Evolutionary conservation across 2,888 invertebrate genomes (phyloP), one percentile per base, ranked within the genome.

Genomic region (Bembecia ichneumoniformis): DNA sequence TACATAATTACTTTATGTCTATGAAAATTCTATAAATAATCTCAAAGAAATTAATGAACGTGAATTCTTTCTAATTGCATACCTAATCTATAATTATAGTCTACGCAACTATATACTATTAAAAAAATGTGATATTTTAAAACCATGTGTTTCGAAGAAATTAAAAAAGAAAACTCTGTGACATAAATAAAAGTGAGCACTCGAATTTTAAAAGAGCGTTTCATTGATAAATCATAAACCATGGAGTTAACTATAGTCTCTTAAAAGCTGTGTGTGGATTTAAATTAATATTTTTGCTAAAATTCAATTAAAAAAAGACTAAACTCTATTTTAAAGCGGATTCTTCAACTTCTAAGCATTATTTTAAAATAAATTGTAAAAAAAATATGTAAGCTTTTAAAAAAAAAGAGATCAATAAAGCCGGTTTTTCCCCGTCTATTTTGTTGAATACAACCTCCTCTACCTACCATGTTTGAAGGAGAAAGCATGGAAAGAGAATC

Each of bases 401-500:
- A 28, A 28, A 28, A 28, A 20, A 28, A 28, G 28, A 13, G 14
- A 5, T 40, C 13, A 13, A n/a, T n/a, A 40, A 40, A 40, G 14
- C 13, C 40, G 40, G 40, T 40, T 40, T 40, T 53, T 55, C 55
- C 50, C 28, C 28, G 28, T 75, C 77, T 81, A 79, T 78, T 74
- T 62, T 72, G 78, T 71, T 69, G 53, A 76, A 86, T 86, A 87
- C 87, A 87, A 87, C 87, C 87, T 87, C 87, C 66, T 86, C 84
- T 80, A 82, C 87, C 87, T 87, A 87, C 87, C 87, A 87, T 81
- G 69, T 84, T 86, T 77, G 86, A 80, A 78, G 87, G 79, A 82
- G 86, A 81, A 68, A 86, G 86, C 87, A 86, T 87, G 87, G 81
- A 87, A 86, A 86, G 69, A 82, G 83, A 84, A 75, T 79, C 79